phyloP scores from a whole-genome alignment of 2,113 vertebrate species.

The Crocuta crocuta region DNA sequence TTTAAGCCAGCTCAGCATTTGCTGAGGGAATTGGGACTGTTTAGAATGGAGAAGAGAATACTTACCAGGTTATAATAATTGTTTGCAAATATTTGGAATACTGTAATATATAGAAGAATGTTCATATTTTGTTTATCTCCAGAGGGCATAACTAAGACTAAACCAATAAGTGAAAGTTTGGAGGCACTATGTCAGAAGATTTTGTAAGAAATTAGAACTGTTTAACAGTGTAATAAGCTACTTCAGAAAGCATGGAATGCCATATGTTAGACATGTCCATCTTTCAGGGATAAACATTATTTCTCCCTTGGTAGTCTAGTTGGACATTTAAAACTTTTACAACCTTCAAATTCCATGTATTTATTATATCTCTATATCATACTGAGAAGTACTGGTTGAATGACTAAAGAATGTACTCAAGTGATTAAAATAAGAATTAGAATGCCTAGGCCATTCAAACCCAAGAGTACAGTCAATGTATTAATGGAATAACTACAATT shows the following conservation, averaged over 20 bases:
- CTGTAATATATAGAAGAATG: slow-evolving; percentile 53
- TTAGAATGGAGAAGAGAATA: slow-evolving; percentile 57
- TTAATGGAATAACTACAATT: background rate
- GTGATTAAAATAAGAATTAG: slow-evolving; percentile 18
- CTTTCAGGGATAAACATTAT: slow-evolving; percentile 36
- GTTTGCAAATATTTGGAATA: slow-evolving; percentile 70
- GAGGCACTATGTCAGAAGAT: slow-evolving; percentile 10
- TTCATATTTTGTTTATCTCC: slow-evolving; percentile 57
- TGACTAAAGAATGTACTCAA: background rate
- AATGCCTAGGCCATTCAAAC: background rate
- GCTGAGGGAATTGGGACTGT: slow-evolving; percentile 62
- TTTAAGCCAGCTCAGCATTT: slow-evolving; percentile 66
- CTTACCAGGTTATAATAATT: slow-evolving; percentile 68
- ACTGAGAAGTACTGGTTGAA: background rate
- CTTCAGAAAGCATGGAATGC: slow-evolving; percentile 8
- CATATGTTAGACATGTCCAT: background rate
- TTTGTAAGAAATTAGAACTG: slow-evolving; percentile 36
- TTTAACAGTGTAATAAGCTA: background rate
- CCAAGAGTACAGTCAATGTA: background rate
- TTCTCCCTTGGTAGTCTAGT: background rate
- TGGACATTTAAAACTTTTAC: background rate
- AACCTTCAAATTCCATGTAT: background rate
- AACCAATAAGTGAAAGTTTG: slow-evolving; percentile 52
- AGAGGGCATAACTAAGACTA: slow-evolving; percentile 57
- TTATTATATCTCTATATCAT: slow-evolving; percentile 16